Evolutionary conservation across 2,888 invertebrate genomes (phyloP).

Genomic region (Rhamnusium bicolor): DNA sequence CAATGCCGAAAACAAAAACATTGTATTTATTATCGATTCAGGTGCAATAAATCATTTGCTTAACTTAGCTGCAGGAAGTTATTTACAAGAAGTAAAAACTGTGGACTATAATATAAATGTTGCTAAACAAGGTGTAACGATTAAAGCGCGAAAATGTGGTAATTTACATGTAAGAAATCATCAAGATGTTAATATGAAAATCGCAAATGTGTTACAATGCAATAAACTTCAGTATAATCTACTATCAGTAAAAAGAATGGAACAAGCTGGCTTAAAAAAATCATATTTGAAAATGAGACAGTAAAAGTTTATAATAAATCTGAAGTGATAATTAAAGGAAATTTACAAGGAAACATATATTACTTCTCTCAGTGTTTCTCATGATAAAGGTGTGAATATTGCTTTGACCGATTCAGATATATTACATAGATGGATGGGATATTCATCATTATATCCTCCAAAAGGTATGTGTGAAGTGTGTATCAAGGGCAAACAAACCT

Average conservation of each 20-base stretch:
- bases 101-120: neutral
- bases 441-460: slow-evolving; percentile 23
- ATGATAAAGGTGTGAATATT: neutral
- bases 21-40: neutral
- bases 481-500: slow-evolving; percentile 18
- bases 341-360: neutral
- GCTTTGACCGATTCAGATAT: neutral
- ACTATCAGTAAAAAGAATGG: neutral
- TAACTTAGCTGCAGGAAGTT: neutral
- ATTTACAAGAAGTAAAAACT: too few relatives aligned
- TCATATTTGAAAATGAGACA: neutral
- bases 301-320: neutral
- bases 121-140: too few relatives aligned
- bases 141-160: too few relatives aligned
- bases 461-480: neutral
- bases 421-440: slow-evolving; percentile 19
- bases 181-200: too few relatives aligned
- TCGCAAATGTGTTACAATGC: too few relatives aligned
- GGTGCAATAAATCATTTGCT: neutral
- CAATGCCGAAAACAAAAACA: neutral
- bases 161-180: too few relatives aligned
- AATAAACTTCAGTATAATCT: too few relatives aligned
- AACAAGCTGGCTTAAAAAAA: neutral
- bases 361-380: neutral
- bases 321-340: neutral